Evolutionary conservation across 1,140 invertebrate genomes (phyloP), one percentile per base, ranked within the genome.

Genomic region (Meloidogyne floridensis): DNA sequence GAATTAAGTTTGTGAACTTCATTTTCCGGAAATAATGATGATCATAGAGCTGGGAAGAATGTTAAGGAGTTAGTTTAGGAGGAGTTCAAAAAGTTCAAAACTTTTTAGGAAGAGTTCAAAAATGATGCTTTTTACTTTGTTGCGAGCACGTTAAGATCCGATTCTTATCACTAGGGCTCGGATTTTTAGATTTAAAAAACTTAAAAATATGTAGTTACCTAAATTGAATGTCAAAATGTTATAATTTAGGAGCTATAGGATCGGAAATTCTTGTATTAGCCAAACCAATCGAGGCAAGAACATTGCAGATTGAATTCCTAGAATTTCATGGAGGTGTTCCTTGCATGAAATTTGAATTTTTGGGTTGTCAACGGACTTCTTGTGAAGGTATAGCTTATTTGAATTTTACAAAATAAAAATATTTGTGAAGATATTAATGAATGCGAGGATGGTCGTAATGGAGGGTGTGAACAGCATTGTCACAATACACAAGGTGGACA

Each of bases 341-440:
- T 4, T 98, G 96, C 87, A 91, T 97, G 77, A 94, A 95, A 90
- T 88, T 98, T 59, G 96, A 98, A 92, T 92, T 97, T 18, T 95
- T 97, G 94, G 96, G 95, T 8, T 97, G 95, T 90, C 94, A 94
- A 0, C 92, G 95, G 83, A 92, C 96, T 83, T 95, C 96, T 87
- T 98, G 96, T 90, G 92, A 93, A 10, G 90, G 90, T 91, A 77
- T 69, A 75, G 76, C 7, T 77, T 71, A 2, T 10, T 76, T 91
- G 42, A 20, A 76, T 10, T 76, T 7, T 77, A 1, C 5, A 72
- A 10, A 20, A 2, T 51, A 72, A 81, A 70, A 51, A 42, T 53
- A 76, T 32, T 80, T 13, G 53, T 13, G 15, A 15, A 51, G 96
- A 98, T 90, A 93, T 96, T 53, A 97, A 98, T 88, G 96, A 98